Base-by-base conservation (phyloP, 2,113 vertebrate genomes). In the Uria lomvia region DNA sequence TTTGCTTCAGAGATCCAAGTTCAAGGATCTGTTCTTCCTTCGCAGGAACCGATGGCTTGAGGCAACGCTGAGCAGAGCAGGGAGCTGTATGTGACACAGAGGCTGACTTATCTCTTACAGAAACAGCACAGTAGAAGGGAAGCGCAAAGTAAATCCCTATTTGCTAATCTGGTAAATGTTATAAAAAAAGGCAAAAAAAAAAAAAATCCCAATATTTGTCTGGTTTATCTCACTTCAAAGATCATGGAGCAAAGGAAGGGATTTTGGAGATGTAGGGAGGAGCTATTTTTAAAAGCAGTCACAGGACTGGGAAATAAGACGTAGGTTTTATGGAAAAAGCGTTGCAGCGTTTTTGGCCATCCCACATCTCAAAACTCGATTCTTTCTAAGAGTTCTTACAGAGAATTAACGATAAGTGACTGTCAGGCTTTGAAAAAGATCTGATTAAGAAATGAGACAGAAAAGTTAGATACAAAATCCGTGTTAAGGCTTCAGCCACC, bases 221-320 rank as follows among this genome's bases (percentile, higher is more conserved):
- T 96, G 96, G 77, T 90, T 96, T 93, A n/a, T 86, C 85, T 96
- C 96, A 96, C 85, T 89, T 89, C 84, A 79, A 70, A 91, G 88
- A 88, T 58, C 55, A 47, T 0, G 36, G 50, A 78, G 62, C 66
- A 86, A 66, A 13, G 74, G 74, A 88, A 91, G 49, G 67, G 79
- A 83, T 92, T 94, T 52, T 72, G 79, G 88, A 94, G 82, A 90
- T 73, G 67, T 1, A 60, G 38, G 58, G 71, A 90, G 70, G 70
- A 86, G 67, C 42, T 94, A 62, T 93, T 85, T 91, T 92, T 92
- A 86, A 94, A 85, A 76, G 59, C 77, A 72, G 74, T 27, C 74
- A 62, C 0, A n/a, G 53, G 34, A 38, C 87, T 83, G 87, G 34
- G 71, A 82, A 95, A 56, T 38, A 80, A 86, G 60, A 74, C 9